Conservation (phyloP, 2,113 vertebrate species). For the Pavo muticus region DNA sequence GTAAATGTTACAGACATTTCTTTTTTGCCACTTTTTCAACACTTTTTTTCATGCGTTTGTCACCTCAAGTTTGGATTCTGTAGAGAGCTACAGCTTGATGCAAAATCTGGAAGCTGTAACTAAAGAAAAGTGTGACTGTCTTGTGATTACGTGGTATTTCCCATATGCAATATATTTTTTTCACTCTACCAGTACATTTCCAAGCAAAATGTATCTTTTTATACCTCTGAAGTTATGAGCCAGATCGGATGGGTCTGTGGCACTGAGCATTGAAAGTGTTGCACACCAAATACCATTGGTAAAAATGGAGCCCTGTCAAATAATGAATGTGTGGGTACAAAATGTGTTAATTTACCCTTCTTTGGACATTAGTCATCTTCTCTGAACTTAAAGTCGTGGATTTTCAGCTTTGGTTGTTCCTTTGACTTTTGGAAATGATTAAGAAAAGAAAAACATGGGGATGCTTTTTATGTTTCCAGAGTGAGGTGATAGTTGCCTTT, state of each 20-base stretch:
- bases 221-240: neutral
- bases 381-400: neutral
- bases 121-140: conserved; percentile 41
- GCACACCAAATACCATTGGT: neutral
- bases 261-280: neutral
- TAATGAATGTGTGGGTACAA: neutral
- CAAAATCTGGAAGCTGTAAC: conserved; percentile 26
- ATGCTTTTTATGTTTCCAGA: neutral
- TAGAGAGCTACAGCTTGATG: conserved; percentile 31
- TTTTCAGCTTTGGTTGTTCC: neutral
- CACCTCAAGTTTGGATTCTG: conserved; percentile 48
- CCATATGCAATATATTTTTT: neutral
- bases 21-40: conserved; percentile 31
- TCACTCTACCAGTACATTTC: conserved; percentile 3
- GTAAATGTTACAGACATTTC: conserved; percentile 32
- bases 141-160: conserved; percentile 43
- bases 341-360: neutral
- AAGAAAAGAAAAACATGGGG: neutral
- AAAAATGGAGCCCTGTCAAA: neutral
- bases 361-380: neutral
- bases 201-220: conserved; percentile 12
- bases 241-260: neutral
- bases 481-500: neutral
- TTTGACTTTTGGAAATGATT: neutral
- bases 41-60: conserved; percentile 17